A percentile compares a stretch with the other conserved stretches of the same genome.
Conservation (phyloP, 2,888 invertebrate genomes). For the Oithona nana region DNA sequence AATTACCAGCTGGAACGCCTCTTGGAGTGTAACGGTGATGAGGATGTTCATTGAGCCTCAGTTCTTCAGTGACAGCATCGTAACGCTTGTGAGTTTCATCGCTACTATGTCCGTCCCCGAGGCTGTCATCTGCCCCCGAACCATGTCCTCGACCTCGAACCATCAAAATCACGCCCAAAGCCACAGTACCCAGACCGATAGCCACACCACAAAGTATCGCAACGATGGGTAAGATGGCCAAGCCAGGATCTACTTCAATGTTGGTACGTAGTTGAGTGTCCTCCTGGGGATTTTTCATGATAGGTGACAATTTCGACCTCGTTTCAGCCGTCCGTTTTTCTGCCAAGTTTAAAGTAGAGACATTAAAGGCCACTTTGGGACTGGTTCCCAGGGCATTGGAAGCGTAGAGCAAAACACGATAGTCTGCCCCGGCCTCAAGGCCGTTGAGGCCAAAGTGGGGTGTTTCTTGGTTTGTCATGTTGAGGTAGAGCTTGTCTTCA, state of each 20-base stretch:
- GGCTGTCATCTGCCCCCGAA: background rate
- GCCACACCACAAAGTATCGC: background rate
- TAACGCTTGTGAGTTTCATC: background rate
- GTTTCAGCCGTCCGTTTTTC: constrained; percentile 12
- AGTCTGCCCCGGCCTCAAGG: background rate
- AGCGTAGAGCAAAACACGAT: background rate
- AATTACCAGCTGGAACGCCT: no score
- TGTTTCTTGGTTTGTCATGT: background rate
- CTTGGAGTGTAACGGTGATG: no score
- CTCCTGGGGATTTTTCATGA: background rate
- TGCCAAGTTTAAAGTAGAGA: background rate
- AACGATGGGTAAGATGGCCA: background rate
- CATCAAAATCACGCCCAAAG: background rate
- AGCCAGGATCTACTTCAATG: background rate
- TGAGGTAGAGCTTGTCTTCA: background rate
- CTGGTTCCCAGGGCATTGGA: constrained; percentile 5
- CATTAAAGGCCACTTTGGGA: background rate
- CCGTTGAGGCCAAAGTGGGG: background rate
- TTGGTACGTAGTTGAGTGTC: background rate
- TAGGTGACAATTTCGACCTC: background rate
- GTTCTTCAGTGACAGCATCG: background rate
- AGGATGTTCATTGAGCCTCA: no score
- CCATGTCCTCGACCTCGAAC: background rate
- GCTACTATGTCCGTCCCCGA: background rate
- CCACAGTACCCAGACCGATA: background rate